These are phyloP conservation scores for Hydra vulgaris DNA, from an alignment of 30 jellyfish, hydroid and myxozoan species.

Conservation along the genomic window DNA sequence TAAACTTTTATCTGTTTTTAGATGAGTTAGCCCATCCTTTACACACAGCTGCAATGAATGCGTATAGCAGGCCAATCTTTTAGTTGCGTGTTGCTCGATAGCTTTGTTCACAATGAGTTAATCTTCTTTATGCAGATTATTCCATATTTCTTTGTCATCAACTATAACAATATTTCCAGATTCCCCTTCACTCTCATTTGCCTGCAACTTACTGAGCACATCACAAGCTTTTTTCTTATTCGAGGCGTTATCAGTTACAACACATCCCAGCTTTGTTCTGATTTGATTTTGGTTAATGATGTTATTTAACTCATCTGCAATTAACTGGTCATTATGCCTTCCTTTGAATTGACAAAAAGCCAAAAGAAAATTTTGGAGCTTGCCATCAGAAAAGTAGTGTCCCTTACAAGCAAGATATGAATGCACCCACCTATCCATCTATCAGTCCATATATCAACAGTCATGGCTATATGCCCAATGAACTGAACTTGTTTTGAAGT, in stretches of 20 bases:
- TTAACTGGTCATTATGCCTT: neutral
- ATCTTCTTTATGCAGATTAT: neutral
- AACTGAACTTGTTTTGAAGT: too few relatives aligned
- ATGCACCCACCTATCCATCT: too few relatives aligned
- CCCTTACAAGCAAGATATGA: too few relatives aligned
- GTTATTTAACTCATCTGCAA: neutral
- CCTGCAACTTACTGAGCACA: neutral
- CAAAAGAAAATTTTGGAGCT: neutral
- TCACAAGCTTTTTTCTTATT: neutral
- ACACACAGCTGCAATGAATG: neutral
- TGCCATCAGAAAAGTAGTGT: neutral
- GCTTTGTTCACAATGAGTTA: neutral
- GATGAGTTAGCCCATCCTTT: neutral
- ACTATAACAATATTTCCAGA: neutral
- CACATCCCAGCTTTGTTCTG: neutral
- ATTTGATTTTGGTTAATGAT: neutral
- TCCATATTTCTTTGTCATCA: neutral
- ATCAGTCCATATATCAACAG: too few relatives aligned
- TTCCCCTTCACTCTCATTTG: neutral
- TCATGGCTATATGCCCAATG: too few relatives aligned
- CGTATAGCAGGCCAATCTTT: neutral
- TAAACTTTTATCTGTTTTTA: neutral
- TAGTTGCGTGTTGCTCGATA: neutral
- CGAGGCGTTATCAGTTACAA: neutral
- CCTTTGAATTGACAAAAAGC: neutral